Evolutionary conservation across 2,113 vertebrate species (phyloP), one percentile per base, ranked within the genome.

Genomic region (Fulica atra): DNA sequence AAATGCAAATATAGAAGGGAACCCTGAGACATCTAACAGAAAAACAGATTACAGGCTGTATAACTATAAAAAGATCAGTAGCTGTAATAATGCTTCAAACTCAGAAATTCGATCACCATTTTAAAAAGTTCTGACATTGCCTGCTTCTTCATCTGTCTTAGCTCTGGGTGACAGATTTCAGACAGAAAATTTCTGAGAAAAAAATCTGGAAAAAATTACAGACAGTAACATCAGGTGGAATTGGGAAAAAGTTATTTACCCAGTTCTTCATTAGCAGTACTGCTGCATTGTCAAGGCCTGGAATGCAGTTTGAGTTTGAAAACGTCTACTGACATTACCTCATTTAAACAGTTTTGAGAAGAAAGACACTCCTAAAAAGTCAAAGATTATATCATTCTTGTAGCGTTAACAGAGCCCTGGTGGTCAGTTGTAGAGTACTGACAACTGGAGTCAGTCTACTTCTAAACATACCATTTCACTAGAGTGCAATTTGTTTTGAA

Each of bases 271-370:
- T 56, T 53, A 59, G 3, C 20, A 68, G 10, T 42, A 78, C 24
- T 33, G 15, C 6, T 71, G 17, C 26, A 64, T 24, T 91, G 33
- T 21, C 10, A 61, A 46, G 29, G 21, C 63, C 44, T 89, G 72
- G 66, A 80, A 71, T 63, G 50, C 6, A 88, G 26, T 54, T 88
- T 74, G 59, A 65, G 23, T 78, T 86, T 86, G 78, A 95, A 78
- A 51, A 29, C 76, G 29, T 2, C 15, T 93, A 15, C 59, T 68
- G 13, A 44, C 65, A 68, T n/a, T 88, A 57, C 20, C 26, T 88
- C 46, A 73, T 73, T 73, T 50, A 92, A 92, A 63, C 25, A 50
- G 7, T 28, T 91, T 57, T 63, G 50, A 77, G 46, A 92, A 81
- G 35, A 94, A 92, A 90, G 31, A 21, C 13, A 51, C 31, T 57